These are phyloP conservation scores for Centropus unirufus DNA, from an alignment of 2,113 vertebrate genomes.

Conservation along the genomic window DNA sequence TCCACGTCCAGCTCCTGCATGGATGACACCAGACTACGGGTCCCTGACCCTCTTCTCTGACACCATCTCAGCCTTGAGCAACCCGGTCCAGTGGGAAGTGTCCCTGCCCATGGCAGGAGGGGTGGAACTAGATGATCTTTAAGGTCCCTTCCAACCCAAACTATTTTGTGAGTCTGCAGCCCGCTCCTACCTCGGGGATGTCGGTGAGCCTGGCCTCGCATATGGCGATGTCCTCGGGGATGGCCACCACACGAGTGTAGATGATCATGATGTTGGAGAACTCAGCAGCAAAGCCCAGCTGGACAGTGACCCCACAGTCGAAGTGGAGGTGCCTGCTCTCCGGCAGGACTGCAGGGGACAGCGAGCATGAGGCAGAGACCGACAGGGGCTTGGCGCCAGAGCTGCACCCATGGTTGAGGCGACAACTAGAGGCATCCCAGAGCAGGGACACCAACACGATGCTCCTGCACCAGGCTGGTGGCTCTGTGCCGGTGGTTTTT, in stretches of 20 bases:
- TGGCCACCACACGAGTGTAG: slow-evolving; percentile 80
- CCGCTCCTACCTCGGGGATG: slow-evolving; percentile 77
- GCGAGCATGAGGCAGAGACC: neutral
- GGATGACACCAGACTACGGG: accelerated
- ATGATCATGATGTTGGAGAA: slow-evolving; percentile 92
- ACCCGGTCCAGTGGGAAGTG: too few relatives aligned
- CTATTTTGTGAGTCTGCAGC: neutral
- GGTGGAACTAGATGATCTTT: too few relatives aligned
- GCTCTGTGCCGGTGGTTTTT: accelerated
- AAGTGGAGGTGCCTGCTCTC: slow-evolving; percentile 77
- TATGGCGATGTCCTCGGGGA: slow-evolving; percentile 71
- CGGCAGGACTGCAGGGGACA: slow-evolving; percentile 75
- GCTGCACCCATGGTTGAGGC: neutral
- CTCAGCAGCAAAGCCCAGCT: slow-evolving; percentile 87
- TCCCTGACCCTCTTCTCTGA: accelerated
- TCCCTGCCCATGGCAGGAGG: too few relatives aligned
- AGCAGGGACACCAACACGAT: accelerated
- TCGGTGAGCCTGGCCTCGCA: slow-evolving; percentile 82
- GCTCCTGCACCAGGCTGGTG: neutral
- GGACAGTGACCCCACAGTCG: slow-evolving; percentile 82
- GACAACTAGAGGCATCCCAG: accelerated
- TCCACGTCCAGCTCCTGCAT: slow-evolving; percentile 82
- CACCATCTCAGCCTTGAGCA: accelerated
- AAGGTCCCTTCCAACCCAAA: too few relatives aligned
- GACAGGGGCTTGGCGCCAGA: neutral